Evolutionary conservation across 2,797 vertebrate species (phyloP), one percentile per base, ranked within the genome.

Genomic region (Anolis apletophallus): DNA sequence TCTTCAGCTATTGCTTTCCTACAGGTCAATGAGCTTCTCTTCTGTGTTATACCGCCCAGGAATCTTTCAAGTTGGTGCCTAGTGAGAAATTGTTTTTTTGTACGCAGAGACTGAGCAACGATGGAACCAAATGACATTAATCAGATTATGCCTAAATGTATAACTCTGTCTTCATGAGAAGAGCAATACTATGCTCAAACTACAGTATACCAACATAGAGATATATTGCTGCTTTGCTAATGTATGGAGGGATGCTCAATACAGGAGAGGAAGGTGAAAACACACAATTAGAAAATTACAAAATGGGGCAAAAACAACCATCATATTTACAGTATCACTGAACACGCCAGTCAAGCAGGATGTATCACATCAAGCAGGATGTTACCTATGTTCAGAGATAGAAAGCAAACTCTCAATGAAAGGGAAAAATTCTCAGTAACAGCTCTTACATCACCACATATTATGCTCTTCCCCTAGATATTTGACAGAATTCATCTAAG

Each of bases 21-120:
- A 57, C 50, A 74, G 72, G 73, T 91, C 68, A 85, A 9, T 78
- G 19, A 69, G 5, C 72, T 59, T 40, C 19, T 29, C 4, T 59
- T 94, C 89, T 59, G 7, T 74, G 61, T 87, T 72, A 46, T 2
- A 85, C 21, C 21, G 40, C 3, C 83, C 73, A 29, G 83, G 29
- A 77, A 88, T n/a, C 80, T 88, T 93, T 92, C 76, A 85, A 4
- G 50, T 86, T 85, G 76, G 77, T 92, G 26, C 32, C 81, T 92
- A 40, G 40, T 88, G 16, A 87, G 89, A 64, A 73, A 0, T 34
- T 82, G 4, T 87, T 54, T 85, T 75, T 94, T 92, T 50, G 36
- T 1, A 85, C 80, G 46, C 83, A 23, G 9, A 74, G 89, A 80
- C 71, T 82, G 88, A 85, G 29, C 16, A 78, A 92, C 91, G 72